A percentile compares a stretch with the other conserved stretches of the same genome.
Conservation (phyloP, 23 tunicate genomes). For the Oikopleura dioica region DNA sequence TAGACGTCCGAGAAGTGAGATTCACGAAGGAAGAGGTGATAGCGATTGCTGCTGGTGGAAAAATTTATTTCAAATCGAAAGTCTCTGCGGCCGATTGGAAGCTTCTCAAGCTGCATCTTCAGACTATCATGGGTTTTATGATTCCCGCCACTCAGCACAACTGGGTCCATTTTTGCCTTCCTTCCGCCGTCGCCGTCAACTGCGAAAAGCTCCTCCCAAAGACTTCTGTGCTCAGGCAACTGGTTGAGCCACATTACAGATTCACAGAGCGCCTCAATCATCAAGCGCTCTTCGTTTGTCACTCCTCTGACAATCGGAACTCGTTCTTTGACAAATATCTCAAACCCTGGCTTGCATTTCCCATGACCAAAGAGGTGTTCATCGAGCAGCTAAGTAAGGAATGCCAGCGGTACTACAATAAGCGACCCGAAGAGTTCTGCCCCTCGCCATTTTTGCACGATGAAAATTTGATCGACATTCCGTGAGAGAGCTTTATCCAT, state of each 20-base stretch:
- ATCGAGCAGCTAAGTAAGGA: background rate
- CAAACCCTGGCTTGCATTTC: slow-evolving; percentile 1
- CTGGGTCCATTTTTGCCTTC: background rate
- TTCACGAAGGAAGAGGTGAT: background rate
- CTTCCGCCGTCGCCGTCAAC: slow-evolving; percentile 1
- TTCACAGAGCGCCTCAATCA: slow-evolving; percentile 8
- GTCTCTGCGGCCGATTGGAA: background rate
- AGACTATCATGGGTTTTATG: background rate
- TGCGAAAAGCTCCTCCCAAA: background rate
- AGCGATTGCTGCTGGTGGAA: background rate
- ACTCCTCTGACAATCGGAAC: background rate
- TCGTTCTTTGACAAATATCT: background rate
- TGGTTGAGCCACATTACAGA: background rate
- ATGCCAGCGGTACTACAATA: background rate
- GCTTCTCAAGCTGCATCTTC: background rate
- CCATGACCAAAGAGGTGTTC: slow-evolving; percentile 12
- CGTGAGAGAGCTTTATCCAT: background rate
- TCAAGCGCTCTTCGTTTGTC: too few relatives aligned
- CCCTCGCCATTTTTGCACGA: slow-evolving; percentile 6
- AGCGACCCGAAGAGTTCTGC: slow-evolving; percentile 1
- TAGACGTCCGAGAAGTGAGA: background rate
- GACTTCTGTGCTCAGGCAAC: background rate
- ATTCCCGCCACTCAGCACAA: background rate
- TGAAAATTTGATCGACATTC: background rate
- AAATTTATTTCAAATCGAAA: background rate